Evolutionary conservation across 2,113 vertebrate genomes (phyloP), one percentile per base, ranked within the genome.

Genomic region (Cygnus buccinator): DNA sequence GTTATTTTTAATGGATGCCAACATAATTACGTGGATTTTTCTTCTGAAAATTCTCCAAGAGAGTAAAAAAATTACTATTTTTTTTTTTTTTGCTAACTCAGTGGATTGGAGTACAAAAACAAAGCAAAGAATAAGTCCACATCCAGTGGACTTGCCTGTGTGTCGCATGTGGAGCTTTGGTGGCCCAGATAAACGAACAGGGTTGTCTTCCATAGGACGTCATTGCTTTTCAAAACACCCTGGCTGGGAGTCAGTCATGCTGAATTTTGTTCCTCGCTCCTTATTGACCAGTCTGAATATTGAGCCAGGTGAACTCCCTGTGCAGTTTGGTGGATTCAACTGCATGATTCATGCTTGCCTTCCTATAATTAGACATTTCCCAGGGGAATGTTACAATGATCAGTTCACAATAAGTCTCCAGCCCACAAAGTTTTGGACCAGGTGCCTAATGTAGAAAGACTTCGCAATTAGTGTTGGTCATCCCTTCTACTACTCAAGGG

Each of bases 1-100:
- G 93, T 76, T 93, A 55, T 83, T 89, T 84, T 93, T 83, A 84
- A 95, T 78, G 66, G 13, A 23, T 76, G 43, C 44, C 29, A 14
- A 91, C 55, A 41, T 43, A 93, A 67, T 86, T 70, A 63, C 1
- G 1, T 26, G 76, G 73, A 74, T n/a, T 67, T 90, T 59, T 94
- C 41, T 83, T 76, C 63, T 92, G 50, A 73, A 93, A 95, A 73
- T 78, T 23, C 63, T 46, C 54, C 66, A 67, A 82, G 84, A 46
- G 76, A 80, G 50, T 23, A 71, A 48, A 76, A 95, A 95, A 90
- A 83, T 31, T 71, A 39, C n/a, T 54, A n/a, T 20, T 91, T 89
- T 39, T 82, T 88, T 73, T 1, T 89, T 78, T 80, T 68, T 90
- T 87, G 61, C 25, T 55, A 66, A 35, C 25, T 26, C 68, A 39